These are phyloP conservation scores for Catharus bicknelli DNA, from an alignment of 2,113 vertebrate genomes.

Conservation along the genomic window DNA sequence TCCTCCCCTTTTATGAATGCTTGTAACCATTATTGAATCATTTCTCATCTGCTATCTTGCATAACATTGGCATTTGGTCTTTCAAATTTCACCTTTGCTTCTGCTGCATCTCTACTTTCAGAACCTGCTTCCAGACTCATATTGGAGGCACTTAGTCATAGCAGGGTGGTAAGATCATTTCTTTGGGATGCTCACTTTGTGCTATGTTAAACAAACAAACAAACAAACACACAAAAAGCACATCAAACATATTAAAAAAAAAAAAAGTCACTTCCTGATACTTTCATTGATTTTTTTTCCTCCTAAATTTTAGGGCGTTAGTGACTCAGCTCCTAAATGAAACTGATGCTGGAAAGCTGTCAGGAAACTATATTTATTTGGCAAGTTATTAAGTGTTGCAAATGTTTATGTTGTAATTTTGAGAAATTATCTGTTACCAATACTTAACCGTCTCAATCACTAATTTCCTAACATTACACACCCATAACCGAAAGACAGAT, in stretches of 20 bases:
- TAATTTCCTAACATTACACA: neutral
- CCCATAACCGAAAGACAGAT: neutral
- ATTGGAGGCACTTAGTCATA: neutral
- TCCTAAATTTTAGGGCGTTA: neutral
- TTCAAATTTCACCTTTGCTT: slow-evolving; percentile 6
- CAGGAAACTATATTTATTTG: neutral
- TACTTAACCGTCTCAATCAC: neutral
- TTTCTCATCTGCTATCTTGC: slow-evolving; percentile 31
- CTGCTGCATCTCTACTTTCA: slow-evolving; percentile 25
- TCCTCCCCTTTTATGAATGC: neutral
- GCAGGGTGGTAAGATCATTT: neutral
- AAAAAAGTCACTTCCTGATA: neutral
- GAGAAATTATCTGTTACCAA: slow-evolving; percentile 13
- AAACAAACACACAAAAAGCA: neutral
- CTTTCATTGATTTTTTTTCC: neutral
- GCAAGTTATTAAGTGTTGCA: neutral
- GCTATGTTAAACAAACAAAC: neutral
- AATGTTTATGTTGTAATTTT: slow-evolving; percentile 23
- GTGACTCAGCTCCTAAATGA: slow-evolving; percentile 4
- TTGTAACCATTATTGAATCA: slow-evolving; percentile 29
- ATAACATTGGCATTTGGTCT: neutral
- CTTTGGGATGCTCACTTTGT: neutral
- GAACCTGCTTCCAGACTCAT: slow-evolving; percentile 19
- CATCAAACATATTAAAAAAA: neutral
- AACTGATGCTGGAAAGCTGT: slow-evolving; percentile 18